Evolutionary conservation across 2,797 vertebrate genomes (phyloP).

Genomic region (Lophius americanus): DNA sequence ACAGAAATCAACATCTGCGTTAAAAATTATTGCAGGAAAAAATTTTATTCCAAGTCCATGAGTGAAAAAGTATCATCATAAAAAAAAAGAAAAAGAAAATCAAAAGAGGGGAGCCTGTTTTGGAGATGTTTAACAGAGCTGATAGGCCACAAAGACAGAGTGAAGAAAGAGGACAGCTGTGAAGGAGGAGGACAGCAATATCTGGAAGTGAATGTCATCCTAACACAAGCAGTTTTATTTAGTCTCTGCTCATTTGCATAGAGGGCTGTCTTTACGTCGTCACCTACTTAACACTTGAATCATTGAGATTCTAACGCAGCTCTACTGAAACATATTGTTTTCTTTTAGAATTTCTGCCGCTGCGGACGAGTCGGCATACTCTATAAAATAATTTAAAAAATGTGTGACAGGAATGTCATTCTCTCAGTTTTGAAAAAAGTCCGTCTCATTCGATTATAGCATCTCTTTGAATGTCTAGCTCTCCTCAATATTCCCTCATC

Average conservation of each 20-base stretch:
- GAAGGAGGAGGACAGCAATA: conserved; percentile 42
- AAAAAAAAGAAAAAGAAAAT: conserved; percentile 32
- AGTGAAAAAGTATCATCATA: neutral
- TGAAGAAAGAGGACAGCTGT: conserved; percentile 46
- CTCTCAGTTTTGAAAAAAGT: neutral
- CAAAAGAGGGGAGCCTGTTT: conserved; percentile 17
- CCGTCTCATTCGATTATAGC: neutral
- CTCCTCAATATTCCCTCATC: neutral
- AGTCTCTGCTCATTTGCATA: conserved; percentile 69
- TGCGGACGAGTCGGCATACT: neutral
- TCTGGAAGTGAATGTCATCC: conserved; percentile 38
- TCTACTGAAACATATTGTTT: neutral
- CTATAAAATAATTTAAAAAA: neutral
- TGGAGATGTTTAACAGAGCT: conserved; percentile 25
- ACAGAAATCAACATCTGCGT: neutral
- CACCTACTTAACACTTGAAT: conserved; percentile 46
- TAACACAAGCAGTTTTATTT: conserved; percentile 66
- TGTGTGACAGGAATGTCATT: neutral
- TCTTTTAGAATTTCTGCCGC: neutral
- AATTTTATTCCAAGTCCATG: neutral
- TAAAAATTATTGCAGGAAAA: neutral
- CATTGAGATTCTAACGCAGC: neutral
- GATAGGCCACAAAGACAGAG: conserved; percentile 11
- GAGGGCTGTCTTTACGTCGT: conserved; percentile 54
- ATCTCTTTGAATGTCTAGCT: neutral